Evolutionary conservation across 2,797 vertebrate species (phyloP).

Genomic region (Enteromius mattozi): DNA sequence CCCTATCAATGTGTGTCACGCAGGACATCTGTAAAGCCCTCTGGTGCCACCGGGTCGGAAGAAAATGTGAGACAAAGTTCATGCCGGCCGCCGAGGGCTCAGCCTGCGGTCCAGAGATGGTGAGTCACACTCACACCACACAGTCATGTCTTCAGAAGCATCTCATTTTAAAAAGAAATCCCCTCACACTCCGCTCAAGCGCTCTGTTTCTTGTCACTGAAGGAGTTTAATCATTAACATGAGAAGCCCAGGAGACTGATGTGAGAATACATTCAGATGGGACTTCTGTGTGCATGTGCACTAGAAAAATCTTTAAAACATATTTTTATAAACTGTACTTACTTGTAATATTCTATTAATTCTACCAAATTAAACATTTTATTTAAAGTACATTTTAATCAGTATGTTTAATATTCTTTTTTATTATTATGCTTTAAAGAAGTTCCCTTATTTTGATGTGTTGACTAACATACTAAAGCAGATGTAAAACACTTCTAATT

Average conservation of each 20-base stretch:
- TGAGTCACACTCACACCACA: slow-evolving; percentile 67
- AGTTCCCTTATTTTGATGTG: neutral
- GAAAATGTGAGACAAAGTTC: slow-evolving; percentile 94
- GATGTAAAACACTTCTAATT: neutral
- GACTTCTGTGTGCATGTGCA: neutral
- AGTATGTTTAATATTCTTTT: neutral
- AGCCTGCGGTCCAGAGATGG: slow-evolving; percentile 87
- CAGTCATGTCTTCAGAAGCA: neutral
- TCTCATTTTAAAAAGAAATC: neutral
- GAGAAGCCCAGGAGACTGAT: neutral
- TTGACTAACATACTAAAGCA: neutral
- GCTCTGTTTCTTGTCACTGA: neutral
- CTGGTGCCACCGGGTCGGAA: slow-evolving; percentile 90
- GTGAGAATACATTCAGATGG: too few species aligned
- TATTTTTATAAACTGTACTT: neutral
- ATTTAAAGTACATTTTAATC: too few species aligned
- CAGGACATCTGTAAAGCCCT: slow-evolving; percentile 94
- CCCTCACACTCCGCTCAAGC: neutral
- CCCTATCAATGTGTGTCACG: slow-evolving; percentile 25
- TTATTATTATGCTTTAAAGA: neutral
- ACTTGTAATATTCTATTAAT: neutral
- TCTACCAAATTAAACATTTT: too few species aligned
- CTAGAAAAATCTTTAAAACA: neutral
- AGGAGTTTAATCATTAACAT: slow-evolving; percentile 23
- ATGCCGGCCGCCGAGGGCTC: slow-evolving; percentile 95